These are phyloP conservation scores for Myathropa florea DNA, from an alignment of 2,888 invertebrate species.

Conservation along the genomic window DNA sequence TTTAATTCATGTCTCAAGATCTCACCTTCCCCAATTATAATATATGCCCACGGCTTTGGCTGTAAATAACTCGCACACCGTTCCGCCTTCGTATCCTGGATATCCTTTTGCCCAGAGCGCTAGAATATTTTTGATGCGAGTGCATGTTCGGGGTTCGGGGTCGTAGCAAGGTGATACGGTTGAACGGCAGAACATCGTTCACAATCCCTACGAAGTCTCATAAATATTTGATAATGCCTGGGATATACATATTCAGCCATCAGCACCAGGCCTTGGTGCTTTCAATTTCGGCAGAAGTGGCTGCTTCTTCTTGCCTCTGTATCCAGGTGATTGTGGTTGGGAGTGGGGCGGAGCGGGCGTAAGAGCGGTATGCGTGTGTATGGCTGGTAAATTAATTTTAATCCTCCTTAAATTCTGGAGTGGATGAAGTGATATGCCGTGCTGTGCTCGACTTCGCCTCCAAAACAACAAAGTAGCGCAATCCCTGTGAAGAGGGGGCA, in stretches of 20 bases:
- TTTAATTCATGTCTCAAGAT: conserved; percentile 22
- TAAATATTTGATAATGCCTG: conserved; percentile 33
- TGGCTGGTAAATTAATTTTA: conserved; percentile 36
- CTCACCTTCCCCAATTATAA: conserved; percentile 29
- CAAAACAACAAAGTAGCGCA: not conserved
- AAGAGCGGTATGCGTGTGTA: not conserved
- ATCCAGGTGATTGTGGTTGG: not conserved
- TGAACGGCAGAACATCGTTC: not conserved
- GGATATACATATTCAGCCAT: conserved; percentile 2
- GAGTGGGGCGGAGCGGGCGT: not conserved
- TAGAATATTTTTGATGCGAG: conserved; percentile 4
- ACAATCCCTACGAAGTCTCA: conserved; percentile 5
- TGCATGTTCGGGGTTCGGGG: not conserved
- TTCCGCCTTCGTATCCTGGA: not conserved
- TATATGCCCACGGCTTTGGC: conserved; percentile 9
- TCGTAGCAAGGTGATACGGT: not conserved
- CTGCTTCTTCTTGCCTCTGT: not conserved
- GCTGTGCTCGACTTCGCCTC: not conserved
- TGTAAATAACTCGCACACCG: conserved; percentile 2
- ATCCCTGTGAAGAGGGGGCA: not conserved
- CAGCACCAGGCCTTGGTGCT: conserved; percentile 27
- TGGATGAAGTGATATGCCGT: not conserved
- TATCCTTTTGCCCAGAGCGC: not conserved
- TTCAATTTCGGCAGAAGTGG: conserved; percentile 7
- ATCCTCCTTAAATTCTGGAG: conserved; percentile 12